Conservation (phyloP, 2,888 invertebrate genomes). For the Megaustenia siamemsis region DNA sequence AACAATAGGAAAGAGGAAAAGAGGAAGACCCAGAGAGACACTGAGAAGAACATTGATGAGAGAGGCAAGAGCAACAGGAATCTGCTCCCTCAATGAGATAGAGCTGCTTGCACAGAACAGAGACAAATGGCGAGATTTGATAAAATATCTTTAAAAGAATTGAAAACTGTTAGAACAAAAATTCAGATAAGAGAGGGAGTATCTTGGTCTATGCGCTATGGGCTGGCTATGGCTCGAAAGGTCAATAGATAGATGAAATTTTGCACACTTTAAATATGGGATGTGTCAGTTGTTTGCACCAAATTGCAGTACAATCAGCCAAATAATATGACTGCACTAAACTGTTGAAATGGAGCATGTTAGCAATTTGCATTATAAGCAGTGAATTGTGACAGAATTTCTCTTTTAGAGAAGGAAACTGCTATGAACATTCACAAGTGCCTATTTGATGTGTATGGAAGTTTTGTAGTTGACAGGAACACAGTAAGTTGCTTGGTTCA, state of each 20-base stretch:
- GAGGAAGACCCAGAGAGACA: too few species aligned
- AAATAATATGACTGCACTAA: not conserved
- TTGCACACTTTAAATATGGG: not conserved
- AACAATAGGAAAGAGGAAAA: too few species aligned
- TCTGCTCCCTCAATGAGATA: too few species aligned
- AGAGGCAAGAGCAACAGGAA: too few species aligned
- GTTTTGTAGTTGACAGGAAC: slow-evolving; percentile 7
- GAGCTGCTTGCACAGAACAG: too few species aligned
- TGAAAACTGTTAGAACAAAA: too few species aligned
- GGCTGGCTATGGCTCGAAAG: too few species aligned
- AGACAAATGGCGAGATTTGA: too few species aligned
- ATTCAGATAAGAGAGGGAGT: too few species aligned
- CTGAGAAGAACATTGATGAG: too few species aligned
- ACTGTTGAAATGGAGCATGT: not conserved
- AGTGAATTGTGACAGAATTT: not conserved
- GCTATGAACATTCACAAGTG: not conserved
- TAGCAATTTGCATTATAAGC: not conserved
- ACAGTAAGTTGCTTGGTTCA: not conserved
- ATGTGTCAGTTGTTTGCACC: not conserved
- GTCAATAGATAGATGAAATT: not conserved
- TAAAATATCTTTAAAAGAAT: too few species aligned
- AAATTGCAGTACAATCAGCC: not conserved
- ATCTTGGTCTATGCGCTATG: too few species aligned
- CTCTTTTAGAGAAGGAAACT: not conserved
- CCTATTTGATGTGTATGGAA: not conserved